Evolutionary conservation across 1,140 invertebrate species (phyloP).

Genomic region (Eupeodes corollae): DNA sequence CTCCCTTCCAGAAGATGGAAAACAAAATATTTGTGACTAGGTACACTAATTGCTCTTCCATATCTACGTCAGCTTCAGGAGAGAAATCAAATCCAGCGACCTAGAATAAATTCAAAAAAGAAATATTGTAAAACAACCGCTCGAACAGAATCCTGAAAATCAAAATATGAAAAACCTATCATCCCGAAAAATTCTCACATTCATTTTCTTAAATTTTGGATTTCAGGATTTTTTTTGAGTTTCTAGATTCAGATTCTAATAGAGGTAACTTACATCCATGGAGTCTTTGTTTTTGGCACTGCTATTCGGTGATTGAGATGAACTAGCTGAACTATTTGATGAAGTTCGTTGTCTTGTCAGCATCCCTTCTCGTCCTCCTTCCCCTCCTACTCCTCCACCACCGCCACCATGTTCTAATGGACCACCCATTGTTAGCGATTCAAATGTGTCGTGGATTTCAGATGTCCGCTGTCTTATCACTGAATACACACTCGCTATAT

Average conservation of each 20-base stretch:
- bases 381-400: too few species aligned
- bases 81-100: conserved; percentile 27
- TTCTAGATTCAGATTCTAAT: not conserved
- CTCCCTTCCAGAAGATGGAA: conserved; percentile 51
- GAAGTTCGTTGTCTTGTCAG: conserved; percentile 22
- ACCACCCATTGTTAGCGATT: conserved; percentile 25
- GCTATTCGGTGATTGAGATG: conserved; percentile 24
- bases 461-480: conserved; percentile 41
- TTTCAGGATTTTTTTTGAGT: not conserved
- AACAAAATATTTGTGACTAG: conserved; percentile 46
- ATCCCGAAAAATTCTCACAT: too few species aligned
- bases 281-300: conserved; percentile 12
- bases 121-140: too few species aligned
- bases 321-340: conserved; percentile 30
- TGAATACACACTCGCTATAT: conserved; percentile 42
- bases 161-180: too few species aligned
- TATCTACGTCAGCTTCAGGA: conserved; percentile 36
- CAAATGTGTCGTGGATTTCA: conserved; percentile 41
- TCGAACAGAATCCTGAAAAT: too few species aligned
- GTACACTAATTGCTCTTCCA: conserved; percentile 47
- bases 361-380: too few species aligned
- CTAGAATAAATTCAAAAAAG: too few species aligned
- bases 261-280: conserved; percentile 4
- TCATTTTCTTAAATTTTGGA: too few species aligned
- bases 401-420: conserved; percentile 12